phyloP scores from a whole-genome alignment of 2,113 vertebrate genomes.

The Mesitornis unicolor region DNA sequence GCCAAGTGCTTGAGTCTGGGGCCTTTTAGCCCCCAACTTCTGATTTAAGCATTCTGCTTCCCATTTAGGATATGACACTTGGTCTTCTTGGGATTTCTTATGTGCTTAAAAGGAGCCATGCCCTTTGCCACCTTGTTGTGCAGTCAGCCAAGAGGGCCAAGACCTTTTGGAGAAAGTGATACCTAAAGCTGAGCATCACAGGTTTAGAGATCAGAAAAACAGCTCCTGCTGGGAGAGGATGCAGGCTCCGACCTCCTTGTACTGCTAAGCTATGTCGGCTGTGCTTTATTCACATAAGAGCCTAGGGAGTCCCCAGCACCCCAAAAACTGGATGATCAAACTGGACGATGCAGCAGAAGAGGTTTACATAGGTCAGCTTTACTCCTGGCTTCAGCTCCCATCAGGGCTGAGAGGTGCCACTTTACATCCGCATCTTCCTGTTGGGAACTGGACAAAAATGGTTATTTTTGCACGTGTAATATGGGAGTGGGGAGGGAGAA shows the following conservation, averaged over 20 bases:
- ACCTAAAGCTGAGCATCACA: background rate
- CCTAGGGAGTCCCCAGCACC: background rate
- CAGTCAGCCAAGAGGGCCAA: background rate
- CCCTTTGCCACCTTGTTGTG: background rate
- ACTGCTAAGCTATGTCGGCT: background rate
- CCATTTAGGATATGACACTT: background rate
- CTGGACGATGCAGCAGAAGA: background rate
- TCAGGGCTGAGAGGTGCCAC: background rate
- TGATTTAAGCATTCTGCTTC: background rate
- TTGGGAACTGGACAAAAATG: background rate
- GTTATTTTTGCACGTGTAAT: background rate
- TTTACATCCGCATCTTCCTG: background rate
- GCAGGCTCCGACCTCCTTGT: background rate
- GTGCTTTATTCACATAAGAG: background rate
- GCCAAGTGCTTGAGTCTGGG: background rate
- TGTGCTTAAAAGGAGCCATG: background rate
- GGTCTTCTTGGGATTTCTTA: background rate
- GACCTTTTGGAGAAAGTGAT: background rate
- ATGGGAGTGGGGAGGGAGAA: rapidly evolving
- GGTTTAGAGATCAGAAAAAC: background rate
- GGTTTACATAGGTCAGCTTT: background rate
- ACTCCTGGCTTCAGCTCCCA: background rate
- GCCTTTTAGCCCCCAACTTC: background rate
- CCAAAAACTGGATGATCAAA: background rate
- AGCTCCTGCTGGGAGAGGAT: background rate